Base-by-base conservation (phyloP, 2,888 invertebrate species). In the Mayetiola destructor region DNA sequence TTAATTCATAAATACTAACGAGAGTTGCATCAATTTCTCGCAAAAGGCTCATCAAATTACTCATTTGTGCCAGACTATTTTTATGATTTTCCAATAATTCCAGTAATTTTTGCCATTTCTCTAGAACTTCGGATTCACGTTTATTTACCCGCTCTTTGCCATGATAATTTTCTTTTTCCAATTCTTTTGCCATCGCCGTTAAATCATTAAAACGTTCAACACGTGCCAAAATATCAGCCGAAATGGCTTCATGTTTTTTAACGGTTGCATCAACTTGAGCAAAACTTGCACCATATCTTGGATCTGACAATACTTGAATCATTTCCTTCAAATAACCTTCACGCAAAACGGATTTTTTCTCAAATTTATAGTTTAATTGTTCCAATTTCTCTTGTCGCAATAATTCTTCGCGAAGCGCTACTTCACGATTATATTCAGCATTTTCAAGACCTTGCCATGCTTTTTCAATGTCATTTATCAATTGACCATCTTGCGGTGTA, bases 181-280 rank as follows among this genome's bases (percentile, higher is more conserved):
- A 76, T 68, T 97, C 95, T 55, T 85, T 84, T 2, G 92, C 90
- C 91, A 99, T 93, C 57, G 87, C 85, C 0, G 88, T 88, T 52
- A 99, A 77, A 71, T 94, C 91, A 64, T 90, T 87, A 69, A 97
- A 95, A 10, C 97, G 81, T 69, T 96, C 95, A 66, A 92, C 90
- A 58, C 86, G 77, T 14, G 96, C 92, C 57, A 95, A 75, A 58
- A 97, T 96, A 68, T 97, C 97, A 0, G 96, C 95, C 60, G 91
- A 90, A 61, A 97, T 94, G 16, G 97, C 96, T 72, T 97, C 96
- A 69, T 97, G 96, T 68, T 97, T 97, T 75, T 97, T 97, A 39
- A 97, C 84, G 0, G 95, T 93, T 1, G 96, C 96, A 69, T 97
- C 96, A 0, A 96, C 93, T 69, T 96, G 94, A 0, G 88, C 81